Evolutionary conservation across 2,888 invertebrate genomes (phyloP), one percentile per base, ranked within the genome.

Genomic region (Acanthacorydalis orientalis): DNA sequence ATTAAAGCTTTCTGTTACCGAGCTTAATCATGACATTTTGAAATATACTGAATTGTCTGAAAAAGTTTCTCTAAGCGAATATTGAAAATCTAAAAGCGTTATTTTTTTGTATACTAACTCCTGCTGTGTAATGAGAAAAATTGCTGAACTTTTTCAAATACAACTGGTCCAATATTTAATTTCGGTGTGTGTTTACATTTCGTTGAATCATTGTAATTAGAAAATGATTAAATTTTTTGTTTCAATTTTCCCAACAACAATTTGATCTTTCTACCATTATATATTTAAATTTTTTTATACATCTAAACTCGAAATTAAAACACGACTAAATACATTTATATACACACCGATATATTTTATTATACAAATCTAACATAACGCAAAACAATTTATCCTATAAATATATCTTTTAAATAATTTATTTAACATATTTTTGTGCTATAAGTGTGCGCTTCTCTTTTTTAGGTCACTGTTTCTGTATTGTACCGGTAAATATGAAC

Each of bases 1-100:
- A 35, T 44, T 44, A 44, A 44, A 44, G 44, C 44, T 44, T 35
- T 44, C 44, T 44, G 44, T 44, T 44, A 44, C 44, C 44, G 34
- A 34, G 34, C 35, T 9, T 31, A 14, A 38, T 15, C 39, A 38
- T 38, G 39, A 15, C 15, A 15, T 38, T 38, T 15, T 38, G 15
- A 15, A 38, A 38, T 38, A 38, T 15, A 15, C 39, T 38, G 23
- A 23, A 23, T 23, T 23, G 23, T 23, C 23, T 23, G 23, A 23
- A 23, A 23, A 23, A 23, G 23, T 23, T 23, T 23, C 23, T 23
- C 23, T 23, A 23, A 23, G 23, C 23, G 23, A 23, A 23, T 23
- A 23, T 23, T 23, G 23, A 23, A 23, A 23, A 23, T 23, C 23
- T 23, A 23, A 23, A 23, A 23, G 23, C 23, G 23, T 23, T n/a